A percentile compares a stretch with the other conserved stretches of the same genome.
phyloP scores from a whole-genome alignment of 2,113 vertebrate genomes.

The Isichthys henryi region DNA sequence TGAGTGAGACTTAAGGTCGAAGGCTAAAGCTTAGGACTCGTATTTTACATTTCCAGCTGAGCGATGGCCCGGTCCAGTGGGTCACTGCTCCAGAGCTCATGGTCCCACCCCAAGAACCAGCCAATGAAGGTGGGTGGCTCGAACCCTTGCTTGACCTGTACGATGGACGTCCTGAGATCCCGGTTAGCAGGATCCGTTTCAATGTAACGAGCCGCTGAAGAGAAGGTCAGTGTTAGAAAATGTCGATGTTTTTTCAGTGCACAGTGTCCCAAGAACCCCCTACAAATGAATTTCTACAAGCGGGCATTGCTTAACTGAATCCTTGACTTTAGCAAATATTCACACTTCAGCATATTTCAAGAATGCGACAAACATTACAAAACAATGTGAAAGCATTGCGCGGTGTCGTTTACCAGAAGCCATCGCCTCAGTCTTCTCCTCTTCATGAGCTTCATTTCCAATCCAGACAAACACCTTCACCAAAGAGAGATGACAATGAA shows the following conservation, averaged over 20 bases:
- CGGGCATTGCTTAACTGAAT: not conserved
- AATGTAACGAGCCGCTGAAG: conserved; percentile 69
- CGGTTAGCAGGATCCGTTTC: conserved; percentile 67
- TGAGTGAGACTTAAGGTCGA: not conserved
- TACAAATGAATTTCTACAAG: not conserved
- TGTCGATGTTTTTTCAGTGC: not conserved
- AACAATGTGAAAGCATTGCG: not conserved
- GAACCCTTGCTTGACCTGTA: conserved; percentile 63
- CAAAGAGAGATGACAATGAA: not conserved
- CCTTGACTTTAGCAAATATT: not conserved
- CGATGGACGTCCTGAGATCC: conserved; percentile 62
- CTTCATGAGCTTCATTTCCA: conserved; percentile 74
- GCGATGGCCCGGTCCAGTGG: conserved; percentile 59
- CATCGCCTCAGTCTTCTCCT: conserved; percentile 68
- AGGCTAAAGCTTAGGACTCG: conserved; percentile 9
- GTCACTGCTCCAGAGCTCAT: conserved; percentile 65
- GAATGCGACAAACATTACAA: not conserved
- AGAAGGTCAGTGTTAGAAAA: not conserved
- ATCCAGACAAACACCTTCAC: conserved; percentile 82
- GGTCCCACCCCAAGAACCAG: conserved; percentile 87
- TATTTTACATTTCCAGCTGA: conserved; percentile 57
- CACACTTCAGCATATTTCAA: not conserved
- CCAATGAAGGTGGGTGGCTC: conserved; percentile 81
- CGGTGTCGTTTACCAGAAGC: conserved; percentile 60
- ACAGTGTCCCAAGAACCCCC: not conserved